Evolutionary conservation across 2,888 invertebrate species (phyloP), one percentile per base, ranked within the genome.

Genomic region (Fragum whitleyi): DNA sequence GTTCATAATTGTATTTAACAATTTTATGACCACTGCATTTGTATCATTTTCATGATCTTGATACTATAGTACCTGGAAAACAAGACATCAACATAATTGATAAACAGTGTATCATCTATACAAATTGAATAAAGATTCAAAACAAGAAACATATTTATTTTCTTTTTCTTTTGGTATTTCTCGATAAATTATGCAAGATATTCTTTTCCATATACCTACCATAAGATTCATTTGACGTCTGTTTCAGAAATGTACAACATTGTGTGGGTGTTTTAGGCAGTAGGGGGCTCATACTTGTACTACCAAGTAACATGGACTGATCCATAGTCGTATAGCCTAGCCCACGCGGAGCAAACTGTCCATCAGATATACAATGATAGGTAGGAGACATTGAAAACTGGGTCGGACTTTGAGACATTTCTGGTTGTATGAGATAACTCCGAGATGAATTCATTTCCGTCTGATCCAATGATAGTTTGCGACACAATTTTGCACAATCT

Each of bases 361-460:
- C 42, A 26, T 65, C 42, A 42, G 21, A 16, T 23, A 65, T 65
- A 26, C 51, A 76, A 2, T 74, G 79, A 55, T 77, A 81, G 6
- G 51, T 70, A 5, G 81, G 71, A 5, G 80, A 81, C 16, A 81
- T 7, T 7, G 76, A 39, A 53, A 81, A 76, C 23, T 81, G 81
- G 6, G 78, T 55, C 0, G 84, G 74, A 42, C 81, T 81, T 26
- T 67, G 72, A 32, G 79, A 77, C 62, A 77, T 42, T 77, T 79
- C 84, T 19, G 84, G 81, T 16, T 79, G 74, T 21, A 84, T n/a
- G 28, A 84, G 57, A 59, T 81, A 84, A 65, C 78, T 81, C 32
- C 68, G 62, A 14, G 84, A 84, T 14, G 47, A 47, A 14, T 47
- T 47, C 16, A 47, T 14, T 47, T 47, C 47, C 3, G 47, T 47